phyloP scores from a whole-genome alignment of 2,113 vertebrate genomes.

The Oophaga pumilio region DNA sequence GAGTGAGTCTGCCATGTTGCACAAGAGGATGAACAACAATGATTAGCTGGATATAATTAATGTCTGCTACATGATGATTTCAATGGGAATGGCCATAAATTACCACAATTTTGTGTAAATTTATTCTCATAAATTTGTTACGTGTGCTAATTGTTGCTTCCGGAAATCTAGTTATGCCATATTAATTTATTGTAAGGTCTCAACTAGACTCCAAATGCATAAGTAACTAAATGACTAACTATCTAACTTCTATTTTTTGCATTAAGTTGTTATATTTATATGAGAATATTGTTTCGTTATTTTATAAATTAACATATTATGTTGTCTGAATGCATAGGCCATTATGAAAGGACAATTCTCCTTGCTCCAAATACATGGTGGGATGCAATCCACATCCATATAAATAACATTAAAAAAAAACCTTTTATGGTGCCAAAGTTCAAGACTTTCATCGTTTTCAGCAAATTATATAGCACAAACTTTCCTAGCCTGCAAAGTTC shows the following conservation, averaged over 20 bases:
- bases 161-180: neutral
- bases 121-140: constrained; percentile 49
- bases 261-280: neutral
- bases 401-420: neutral
- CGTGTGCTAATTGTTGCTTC: constrained; percentile 19
- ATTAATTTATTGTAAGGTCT: neutral
- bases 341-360: neutral
- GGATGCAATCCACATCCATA: neutral
- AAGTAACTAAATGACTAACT: neutral
- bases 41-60: constrained; percentile 46
- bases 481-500: neutral
- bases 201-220: neutral
- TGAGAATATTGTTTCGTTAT: neutral
- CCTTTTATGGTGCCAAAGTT: neutral
- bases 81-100: constrained; percentile 41
- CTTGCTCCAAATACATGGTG: neutral
- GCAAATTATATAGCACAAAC: neutral
- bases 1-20: constrained; percentile 46
- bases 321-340: neutral
- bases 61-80: constrained; percentile 40
- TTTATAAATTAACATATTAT: neutral
- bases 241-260: neutral
- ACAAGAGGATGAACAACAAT: constrained; percentile 48
- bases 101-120: constrained; percentile 49
- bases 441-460: neutral